Evolutionary conservation across 2,888 invertebrate genomes (phyloP).

Genomic region (Epinotia ramella): DNA sequence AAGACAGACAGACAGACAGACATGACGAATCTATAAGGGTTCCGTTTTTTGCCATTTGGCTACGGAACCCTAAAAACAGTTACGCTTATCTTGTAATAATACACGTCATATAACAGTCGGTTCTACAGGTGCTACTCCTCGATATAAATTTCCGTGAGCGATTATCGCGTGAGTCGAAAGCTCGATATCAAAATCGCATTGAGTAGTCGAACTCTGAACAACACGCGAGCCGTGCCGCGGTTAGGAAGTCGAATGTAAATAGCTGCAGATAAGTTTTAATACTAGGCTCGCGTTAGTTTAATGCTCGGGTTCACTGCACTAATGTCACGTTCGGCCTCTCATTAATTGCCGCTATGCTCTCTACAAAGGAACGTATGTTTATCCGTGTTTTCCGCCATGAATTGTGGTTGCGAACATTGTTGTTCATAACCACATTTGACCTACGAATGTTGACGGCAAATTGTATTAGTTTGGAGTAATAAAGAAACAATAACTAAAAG

Average conservation of each 20-base stretch:
- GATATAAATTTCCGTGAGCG: conserved; percentile 23
- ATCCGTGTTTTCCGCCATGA: conserved; percentile 66
- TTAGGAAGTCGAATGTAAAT: conserved; percentile 84
- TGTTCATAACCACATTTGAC: conserved; percentile 34
- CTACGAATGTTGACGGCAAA: conserved; percentile 19
- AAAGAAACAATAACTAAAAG: no score
- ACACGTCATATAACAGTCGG: background rate
- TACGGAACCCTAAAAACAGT: no score
- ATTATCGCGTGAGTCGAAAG: conserved; percentile 38
- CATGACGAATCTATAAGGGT: no score
- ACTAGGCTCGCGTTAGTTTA: conserved; percentile 72
- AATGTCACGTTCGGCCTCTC: conserved; percentile 83
- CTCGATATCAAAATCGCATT: conserved; percentile 43
- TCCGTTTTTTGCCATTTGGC: no score
- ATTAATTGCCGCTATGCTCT: conserved; percentile 75
- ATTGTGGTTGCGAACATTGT: conserved; percentile 49
- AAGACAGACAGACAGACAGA: no score
- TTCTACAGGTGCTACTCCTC: conserved; percentile 15
- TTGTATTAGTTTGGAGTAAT: conserved; percentile 4
- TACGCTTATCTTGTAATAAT: background rate
- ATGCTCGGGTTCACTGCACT: conserved; percentile 78
- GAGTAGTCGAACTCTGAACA: conserved; percentile 50
- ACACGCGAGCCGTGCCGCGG: conserved; percentile 64
- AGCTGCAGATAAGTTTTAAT: conserved; percentile 84
- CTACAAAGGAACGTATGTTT: conserved; percentile 75